Evolutionary conservation across 2,113 vertebrate species (phyloP).

Genomic region (Stegostoma tigrinum): DNA sequence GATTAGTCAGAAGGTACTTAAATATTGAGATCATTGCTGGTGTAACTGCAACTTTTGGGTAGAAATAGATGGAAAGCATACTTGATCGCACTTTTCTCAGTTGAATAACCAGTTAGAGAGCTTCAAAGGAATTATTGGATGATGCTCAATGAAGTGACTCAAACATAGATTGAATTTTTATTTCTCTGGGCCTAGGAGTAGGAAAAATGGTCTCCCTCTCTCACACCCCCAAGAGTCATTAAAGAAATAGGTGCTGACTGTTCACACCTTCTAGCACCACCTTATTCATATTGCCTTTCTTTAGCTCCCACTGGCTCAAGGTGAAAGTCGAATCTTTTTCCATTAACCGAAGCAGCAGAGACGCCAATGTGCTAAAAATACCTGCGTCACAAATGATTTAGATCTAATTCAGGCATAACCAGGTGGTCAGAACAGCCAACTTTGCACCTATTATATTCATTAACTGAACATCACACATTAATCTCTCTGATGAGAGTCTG

Average conservation of each 20-base stretch:
- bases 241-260: neutral
- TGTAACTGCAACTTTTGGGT: neutral
- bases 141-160: neutral
- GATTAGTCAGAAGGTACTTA: neutral
- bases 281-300: neutral
- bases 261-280: neutral
- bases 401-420: neutral
- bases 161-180: neutral
- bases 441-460: neutral
- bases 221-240: too few species aligned
- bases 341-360: neutral
- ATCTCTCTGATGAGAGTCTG: neutral
- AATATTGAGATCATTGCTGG: neutral
- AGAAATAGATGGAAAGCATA: neutral
- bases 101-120: neutral
- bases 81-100: neutral
- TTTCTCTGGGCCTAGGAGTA: too few species aligned
- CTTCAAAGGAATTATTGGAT: too few species aligned
- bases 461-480: neutral
- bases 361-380: neutral
- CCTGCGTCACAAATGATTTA: neutral
- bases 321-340: neutral
- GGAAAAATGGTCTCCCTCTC: too few species aligned
- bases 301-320: too few species aligned
- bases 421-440: neutral